Evolutionary conservation across 2,113 vertebrate genomes (phyloP).

Genomic region (Agapornis roseicollis): DNA sequence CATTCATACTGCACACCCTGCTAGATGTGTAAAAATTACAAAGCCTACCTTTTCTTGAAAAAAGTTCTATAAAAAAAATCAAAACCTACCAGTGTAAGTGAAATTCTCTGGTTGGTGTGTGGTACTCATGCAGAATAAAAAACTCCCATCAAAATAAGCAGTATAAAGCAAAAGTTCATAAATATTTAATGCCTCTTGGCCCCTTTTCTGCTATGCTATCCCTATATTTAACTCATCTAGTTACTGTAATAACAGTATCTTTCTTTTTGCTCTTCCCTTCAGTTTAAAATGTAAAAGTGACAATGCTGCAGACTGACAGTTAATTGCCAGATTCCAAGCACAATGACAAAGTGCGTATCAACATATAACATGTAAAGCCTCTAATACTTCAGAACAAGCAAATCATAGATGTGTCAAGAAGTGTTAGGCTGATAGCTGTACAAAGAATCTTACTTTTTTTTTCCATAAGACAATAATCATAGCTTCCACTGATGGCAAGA

Average conservation of each 20-base stretch:
- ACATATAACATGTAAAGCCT: background rate
- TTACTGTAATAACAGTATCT: background rate
- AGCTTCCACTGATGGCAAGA: background rate
- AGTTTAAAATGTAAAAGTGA: background rate
- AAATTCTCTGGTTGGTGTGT: background rate
- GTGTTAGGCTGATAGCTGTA: background rate
- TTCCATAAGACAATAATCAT: background rate
- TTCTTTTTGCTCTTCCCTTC: background rate
- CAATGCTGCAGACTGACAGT: background rate
- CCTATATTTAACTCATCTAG: background rate
- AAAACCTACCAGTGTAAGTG: background rate
- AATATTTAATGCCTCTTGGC: background rate
- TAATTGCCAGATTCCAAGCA: background rate
- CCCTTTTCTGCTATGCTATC: background rate
- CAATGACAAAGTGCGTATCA: background rate
- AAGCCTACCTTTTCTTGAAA: background rate
- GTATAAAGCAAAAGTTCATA: background rate
- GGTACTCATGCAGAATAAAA: background rate
- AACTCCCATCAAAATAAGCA: background rate
- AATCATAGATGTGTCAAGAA: background rate
- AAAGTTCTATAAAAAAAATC: background rate
- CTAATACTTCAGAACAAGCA: background rate
- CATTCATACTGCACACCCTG: background rate
- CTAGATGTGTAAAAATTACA: background rate
- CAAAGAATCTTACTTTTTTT: background rate